Base-by-base conservation (phyloP, 2,797 vertebrate genomes). In the Argya squamiceps region DNA sequence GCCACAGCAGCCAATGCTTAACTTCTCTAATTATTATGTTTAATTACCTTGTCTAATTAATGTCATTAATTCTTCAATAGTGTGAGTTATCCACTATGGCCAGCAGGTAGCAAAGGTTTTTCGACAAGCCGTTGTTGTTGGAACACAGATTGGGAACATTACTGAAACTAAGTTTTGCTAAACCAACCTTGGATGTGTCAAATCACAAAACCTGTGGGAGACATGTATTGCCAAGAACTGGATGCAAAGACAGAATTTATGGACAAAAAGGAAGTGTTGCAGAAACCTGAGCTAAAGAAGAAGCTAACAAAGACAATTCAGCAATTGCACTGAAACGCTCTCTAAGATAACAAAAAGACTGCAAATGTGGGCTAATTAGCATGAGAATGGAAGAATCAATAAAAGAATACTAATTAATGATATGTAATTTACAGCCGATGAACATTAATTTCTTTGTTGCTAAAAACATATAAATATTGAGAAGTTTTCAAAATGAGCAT, bases 81-180 rank as follows among this genome's bases (percentile, higher is more conserved):
- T 10, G 32, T 5, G 7, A 24, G 5, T 55, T 60, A 41, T 32
- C 12, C 32, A 4, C 41, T 30, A 9, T 11, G 11, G 22, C 43
- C 58, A 32, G 49, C 23, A 39, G 2, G 0, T 11, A 23, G 39
- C 23, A 50, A 64, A 56, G 20, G 23, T 23, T 67, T 60, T 67
- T 34, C 1, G 1, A 5, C 30, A 9, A 60, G 18, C 15, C 0
- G 1, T 34, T 36, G 1, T 47, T 27, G 12, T 27, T 47, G 19
- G 18, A 27, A 41, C 1, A 3, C 3, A 0, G 30, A 23, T 53
- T 39, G 20, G 20, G 8, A 71, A 10, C 16, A 11, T 7, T 7
- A 18, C 9, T 23, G 15, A 50, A 60, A 46, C 7, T 11, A 19
- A 47, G 39, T 36, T 75, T 41, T 20, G 10, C 62, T 36, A 53